Percentiles rank a stretch among this genome's conserved stretches.
Conservation (phyloP, 1,140 invertebrate species). For the Piezodorus guildinii region DNA sequence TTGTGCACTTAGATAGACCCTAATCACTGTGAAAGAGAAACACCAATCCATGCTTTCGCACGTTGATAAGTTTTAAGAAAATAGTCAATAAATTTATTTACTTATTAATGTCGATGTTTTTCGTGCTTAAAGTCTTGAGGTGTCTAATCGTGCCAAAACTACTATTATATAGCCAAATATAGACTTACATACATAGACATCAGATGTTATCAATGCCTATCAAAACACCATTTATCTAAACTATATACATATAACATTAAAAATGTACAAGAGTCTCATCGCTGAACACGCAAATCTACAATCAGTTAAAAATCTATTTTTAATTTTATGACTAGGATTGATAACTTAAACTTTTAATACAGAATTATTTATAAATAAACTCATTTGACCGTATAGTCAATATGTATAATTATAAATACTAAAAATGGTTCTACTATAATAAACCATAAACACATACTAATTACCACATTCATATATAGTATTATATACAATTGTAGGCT, state of each 20-base stretch:
- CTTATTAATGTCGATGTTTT: neutral
- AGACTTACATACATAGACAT: conserved; percentile 2
- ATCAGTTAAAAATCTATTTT: conserved; percentile 12
- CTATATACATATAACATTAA: conserved; percentile 15
- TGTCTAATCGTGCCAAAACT: conserved; percentile 1
- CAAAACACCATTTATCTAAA: conserved; percentile 11
- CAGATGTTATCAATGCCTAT: neutral
- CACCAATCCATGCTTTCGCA: neutral
- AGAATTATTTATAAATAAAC: neutral
- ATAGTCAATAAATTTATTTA: conserved; percentile 12
- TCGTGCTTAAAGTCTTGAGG: conserved; percentile 9
- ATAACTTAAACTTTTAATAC: conserved; percentile 15
- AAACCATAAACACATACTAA: conserved; percentile 17
- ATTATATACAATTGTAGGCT: conserved; percentile 22
- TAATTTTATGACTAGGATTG: conserved; percentile 15
- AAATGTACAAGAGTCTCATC: conserved; percentile 12
- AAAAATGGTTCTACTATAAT: conserved; percentile 6
- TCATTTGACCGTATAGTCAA: too few species aligned
- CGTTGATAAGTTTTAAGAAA: conserved; percentile 9
- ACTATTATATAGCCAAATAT: conserved; percentile 6
- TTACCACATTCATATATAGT: conserved; percentile 9
- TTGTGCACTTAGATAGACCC: conserved; percentile 14
- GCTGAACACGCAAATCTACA: conserved; percentile 11
- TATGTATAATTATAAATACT: conserved; percentile 10
- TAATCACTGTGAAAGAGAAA: conserved; percentile 10